These are phyloP conservation scores for Drosophila buzzatii DNA, from an alignment of 2,888 invertebrate genomes.

Conservation along the genomic window DNA sequence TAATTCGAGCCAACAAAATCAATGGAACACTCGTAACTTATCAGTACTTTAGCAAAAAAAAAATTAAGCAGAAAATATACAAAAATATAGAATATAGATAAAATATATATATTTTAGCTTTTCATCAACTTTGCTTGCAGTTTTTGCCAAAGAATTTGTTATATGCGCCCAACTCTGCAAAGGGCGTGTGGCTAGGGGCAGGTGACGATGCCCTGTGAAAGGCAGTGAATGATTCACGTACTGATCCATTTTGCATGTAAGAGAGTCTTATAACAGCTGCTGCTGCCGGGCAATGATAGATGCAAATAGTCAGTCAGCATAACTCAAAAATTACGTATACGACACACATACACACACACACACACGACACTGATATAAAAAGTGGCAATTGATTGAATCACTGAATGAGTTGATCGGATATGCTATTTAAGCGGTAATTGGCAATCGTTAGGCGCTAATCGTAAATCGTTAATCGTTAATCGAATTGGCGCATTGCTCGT, in stretches of 20 bases:
- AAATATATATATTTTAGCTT: not conserved
- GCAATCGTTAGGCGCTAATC: constrained; percentile 21
- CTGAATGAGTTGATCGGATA: constrained; percentile 2
- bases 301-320: constrained; percentile 48
- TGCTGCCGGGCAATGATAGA: constrained; percentile 51
- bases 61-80: not conserved
- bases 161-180: constrained; percentile 38
- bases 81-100: not conserved
- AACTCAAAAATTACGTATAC: constrained; percentile 27
- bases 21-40: not conserved
- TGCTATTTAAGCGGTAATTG: constrained; percentile 29
- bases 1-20: not conserved
- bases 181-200: not conserved
- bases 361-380: not conserved
- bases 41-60: not conserved
- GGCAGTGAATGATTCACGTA: constrained; percentile 26
- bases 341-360: not conserved
- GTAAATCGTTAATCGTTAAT: constrained; percentile 35
- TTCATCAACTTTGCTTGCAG: not conserved
- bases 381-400: constrained; percentile 7
- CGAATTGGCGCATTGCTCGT: constrained; percentile 7
- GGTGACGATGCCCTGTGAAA: not conserved
- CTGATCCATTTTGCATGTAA: constrained; percentile 67
- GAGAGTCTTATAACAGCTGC: constrained; percentile 44
- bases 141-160: constrained; percentile 5